Percentiles rank a stretch among this genome's conserved stretches.
These are phyloP conservation scores for Spondyliosoma cantharus DNA, from an alignment of 2,797 vertebrate species.

Conservation along the genomic window DNA sequence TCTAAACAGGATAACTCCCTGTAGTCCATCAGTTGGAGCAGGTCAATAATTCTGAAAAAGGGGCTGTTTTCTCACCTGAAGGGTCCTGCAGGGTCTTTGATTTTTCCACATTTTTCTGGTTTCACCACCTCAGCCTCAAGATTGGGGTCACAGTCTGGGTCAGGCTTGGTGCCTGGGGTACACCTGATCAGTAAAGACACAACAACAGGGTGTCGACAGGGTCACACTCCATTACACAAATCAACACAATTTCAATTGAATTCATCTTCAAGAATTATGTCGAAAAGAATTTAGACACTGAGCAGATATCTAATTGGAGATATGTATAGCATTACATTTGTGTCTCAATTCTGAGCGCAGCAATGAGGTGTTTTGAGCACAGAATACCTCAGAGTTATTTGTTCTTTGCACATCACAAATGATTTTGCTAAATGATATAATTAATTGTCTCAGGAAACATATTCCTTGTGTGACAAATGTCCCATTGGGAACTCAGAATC, in stretches of 20 bases:
- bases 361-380: background rate
- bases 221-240: background rate
- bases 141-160: slow-evolving; percentile 79
- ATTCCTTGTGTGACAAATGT: no score
- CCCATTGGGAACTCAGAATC: no score
- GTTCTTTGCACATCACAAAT: background rate
- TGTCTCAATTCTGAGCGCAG: background rate
- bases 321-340: background rate
- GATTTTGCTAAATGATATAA: no score
- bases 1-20: no score
- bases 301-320: no score
- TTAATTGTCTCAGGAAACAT: no score
- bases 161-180: slow-evolving; percentile 60
- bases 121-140: slow-evolving; percentile 78
- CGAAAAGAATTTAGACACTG: background rate
- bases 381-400: background rate
- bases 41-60: no score
- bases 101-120: slow-evolving; percentile 83
- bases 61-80: slow-evolving; percentile 80
- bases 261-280: background rate
- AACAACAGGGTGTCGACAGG: background rate
- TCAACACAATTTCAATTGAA: background rate
- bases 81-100: slow-evolving; percentile 76
- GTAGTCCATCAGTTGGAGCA: no score
- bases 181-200: slow-evolving; percentile 75